These are phyloP conservation scores for Mola mola DNA, from an alignment of 2,113 vertebrate genomes.

Conservation along the genomic window DNA sequence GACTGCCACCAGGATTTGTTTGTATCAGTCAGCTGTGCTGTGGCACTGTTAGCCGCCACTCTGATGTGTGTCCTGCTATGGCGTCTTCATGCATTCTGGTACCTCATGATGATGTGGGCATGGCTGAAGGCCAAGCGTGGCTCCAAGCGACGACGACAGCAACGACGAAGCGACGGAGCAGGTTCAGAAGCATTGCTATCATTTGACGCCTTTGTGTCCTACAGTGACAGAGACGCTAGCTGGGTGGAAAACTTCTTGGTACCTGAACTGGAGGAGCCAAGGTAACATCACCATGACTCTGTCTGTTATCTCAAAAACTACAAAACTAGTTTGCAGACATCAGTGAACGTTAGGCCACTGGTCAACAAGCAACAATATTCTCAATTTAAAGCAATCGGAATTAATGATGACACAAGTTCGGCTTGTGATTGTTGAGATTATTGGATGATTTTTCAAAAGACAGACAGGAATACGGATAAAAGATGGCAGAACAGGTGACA, in stretches of 20 bases:
- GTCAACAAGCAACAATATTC: too few relatives aligned
- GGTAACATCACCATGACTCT: constrained; percentile 14
- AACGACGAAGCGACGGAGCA: constrained; percentile 6
- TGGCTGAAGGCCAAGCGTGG: constrained; percentile 91
- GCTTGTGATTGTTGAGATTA: too few relatives aligned
- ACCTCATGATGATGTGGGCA: constrained; percentile 88
- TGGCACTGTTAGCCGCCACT: constrained; percentile 63
- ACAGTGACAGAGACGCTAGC: constrained; percentile 87
- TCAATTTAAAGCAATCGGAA: too few relatives aligned
- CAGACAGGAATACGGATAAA: too few relatives aligned
- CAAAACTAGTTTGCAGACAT: too few relatives aligned
- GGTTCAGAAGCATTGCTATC: constrained; percentile 31
- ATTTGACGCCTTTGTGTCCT: constrained; percentile 92
- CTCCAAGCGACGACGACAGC: constrained; percentile 67
- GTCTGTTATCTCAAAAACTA: too few relatives aligned
- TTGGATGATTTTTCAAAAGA: too few relatives aligned
- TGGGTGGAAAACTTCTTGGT: constrained; percentile 92
- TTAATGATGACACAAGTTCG: too few relatives aligned
- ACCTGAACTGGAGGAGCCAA: constrained; percentile 83
- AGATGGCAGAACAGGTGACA: too few relatives aligned
- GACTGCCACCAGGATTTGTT: constrained; percentile 83
- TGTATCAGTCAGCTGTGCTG: constrained; percentile 73
- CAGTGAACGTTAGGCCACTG: too few relatives aligned
- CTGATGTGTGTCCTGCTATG: constrained; percentile 41
- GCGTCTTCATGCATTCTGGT: constrained; percentile 87